phyloP scores from a whole-genome alignment of 2,113 vertebrate genomes.

The Ptilonorhynchus violaceus region DNA sequence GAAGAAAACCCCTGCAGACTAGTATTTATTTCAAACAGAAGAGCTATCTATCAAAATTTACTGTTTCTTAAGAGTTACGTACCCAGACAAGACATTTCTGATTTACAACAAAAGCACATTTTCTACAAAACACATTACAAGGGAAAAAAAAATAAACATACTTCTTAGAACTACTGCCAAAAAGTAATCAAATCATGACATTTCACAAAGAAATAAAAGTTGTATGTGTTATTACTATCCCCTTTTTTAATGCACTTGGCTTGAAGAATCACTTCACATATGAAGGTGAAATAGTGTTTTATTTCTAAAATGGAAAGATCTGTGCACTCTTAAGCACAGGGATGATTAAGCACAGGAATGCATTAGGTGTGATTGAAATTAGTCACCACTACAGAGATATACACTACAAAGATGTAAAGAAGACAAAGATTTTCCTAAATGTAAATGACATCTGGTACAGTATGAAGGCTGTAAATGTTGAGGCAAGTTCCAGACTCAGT shows the following conservation, averaged over 20 bases:
- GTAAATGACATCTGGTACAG: neutral
- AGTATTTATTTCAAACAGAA: neutral
- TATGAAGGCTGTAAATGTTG: neutral
- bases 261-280: neutral
- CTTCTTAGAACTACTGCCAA: conserved; percentile 45
- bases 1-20: neutral
- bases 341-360: neutral
- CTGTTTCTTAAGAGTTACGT: neutral
- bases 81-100: conserved; percentile 51
- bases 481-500: neutral
- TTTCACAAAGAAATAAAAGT: conserved; percentile 72
- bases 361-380: neutral
- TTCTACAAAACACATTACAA: conserved; percentile 63
- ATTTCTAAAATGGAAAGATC: neutral
- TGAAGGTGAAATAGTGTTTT: neutral
- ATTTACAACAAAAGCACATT: conserved; percentile 62
- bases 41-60: neutral
- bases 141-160: neutral
- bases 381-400: neutral
- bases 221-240: conserved; percentile 71
- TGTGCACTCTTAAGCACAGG: neutral
- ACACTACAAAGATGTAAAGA: neutral
- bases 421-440: neutral
- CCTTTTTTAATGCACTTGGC: conserved; percentile 79
- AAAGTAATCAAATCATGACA: conserved; percentile 66